Base-by-base conservation (phyloP, 2,113 vertebrate genomes). In the Lamprotornis superbus region DNA sequence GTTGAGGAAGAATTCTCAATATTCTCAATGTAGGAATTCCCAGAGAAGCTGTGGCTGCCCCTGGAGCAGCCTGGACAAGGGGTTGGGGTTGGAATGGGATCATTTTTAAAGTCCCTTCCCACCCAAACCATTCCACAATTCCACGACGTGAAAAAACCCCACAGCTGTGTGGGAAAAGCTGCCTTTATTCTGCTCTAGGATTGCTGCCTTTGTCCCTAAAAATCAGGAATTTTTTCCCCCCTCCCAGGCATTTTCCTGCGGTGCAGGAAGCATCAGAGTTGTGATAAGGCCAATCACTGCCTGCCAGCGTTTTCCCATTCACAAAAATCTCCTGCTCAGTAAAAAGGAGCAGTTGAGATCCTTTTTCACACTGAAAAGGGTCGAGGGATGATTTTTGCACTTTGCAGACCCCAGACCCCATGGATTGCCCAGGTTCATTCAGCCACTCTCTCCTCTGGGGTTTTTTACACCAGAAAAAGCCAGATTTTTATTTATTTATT, bases 381-480 rank as follows among this genome's bases (percentile, higher is more conserved):
- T 27, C 12, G 4, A 39, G 64, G 40, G 42, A 3, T 74, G 40
- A 25, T 65, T 90, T 69, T 24, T 71, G 49, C 9, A 0, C 22
- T 70, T 55, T 37, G 14, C 67, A 15, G 12, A 37, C 56, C 65
- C 39, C 12, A 40, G 12, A 40, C 39, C n/a, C 22, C 46, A 6
- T 22, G 46, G 39, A 11, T 39, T 39, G 39, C 39, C 39, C 39
- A 39, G 39, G 21, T 30, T 69, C 47, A 1, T 16, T 4, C 63
- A 35, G 53, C 44, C 7, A 0, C 59, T 22, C 35, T 30, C 67
- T 37, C 0, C 23, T 57, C 23, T 1, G 40, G 3, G 39, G 44
- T 2, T 69, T 88, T 80, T 83, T 68, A 40, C 12, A 11, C 16
- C 60, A 16, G 21, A 56, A 83, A 70, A 69, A 1, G 11, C 11